Conservation (phyloP, 1,140 invertebrate species). For the Drosophila pallidifrons region DNA sequence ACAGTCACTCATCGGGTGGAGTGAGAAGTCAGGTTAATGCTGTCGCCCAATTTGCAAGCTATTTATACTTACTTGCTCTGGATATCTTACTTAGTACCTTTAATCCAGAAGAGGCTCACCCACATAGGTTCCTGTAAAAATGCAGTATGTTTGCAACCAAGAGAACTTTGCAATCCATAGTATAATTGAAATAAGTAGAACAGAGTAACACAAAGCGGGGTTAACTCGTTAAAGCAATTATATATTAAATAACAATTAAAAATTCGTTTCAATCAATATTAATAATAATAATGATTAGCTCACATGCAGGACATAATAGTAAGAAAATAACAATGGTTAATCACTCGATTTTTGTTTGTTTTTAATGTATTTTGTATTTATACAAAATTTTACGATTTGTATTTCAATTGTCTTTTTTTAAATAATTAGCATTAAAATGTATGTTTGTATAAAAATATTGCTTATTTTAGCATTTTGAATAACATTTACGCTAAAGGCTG, state of each 20-base stretch:
- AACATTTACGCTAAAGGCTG: constrained; percentile 29
- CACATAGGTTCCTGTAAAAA: constrained; percentile 62
- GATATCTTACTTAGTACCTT: constrained; percentile 5
- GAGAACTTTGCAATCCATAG: constrained; percentile 56
- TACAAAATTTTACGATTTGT: constrained; percentile 21
- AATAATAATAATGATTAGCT: constrained; percentile 45
- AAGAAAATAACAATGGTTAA: constrained; percentile 40
- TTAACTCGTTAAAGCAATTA: constrained; percentile 42
- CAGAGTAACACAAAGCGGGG: constrained; percentile 37
- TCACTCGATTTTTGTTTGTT: constrained; percentile 3
- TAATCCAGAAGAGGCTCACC: not conserved
- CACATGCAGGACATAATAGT: constrained; percentile 53
- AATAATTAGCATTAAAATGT: constrained; percentile 35
- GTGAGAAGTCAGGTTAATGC: constrained; percentile 10
- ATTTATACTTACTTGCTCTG: constrained; percentile 55
- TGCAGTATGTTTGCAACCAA: constrained; percentile 69
- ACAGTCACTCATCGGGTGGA: not conserved
- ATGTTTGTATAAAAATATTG: constrained; percentile 59
- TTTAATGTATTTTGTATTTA: constrained; percentile 37
- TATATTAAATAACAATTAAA: constrained; percentile 51
- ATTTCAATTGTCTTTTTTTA: constrained; percentile 48
- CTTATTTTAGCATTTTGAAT: constrained; percentile 52
- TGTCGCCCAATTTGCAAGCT: constrained; percentile 22
- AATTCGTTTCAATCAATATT: constrained; percentile 33
- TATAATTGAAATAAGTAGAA: constrained; percentile 12